Evolutionary conservation across 1,140 invertebrate genomes (phyloP), one percentile per base, ranked within the genome.

Genomic region (Lordiphosa stackelbergi): DNA sequence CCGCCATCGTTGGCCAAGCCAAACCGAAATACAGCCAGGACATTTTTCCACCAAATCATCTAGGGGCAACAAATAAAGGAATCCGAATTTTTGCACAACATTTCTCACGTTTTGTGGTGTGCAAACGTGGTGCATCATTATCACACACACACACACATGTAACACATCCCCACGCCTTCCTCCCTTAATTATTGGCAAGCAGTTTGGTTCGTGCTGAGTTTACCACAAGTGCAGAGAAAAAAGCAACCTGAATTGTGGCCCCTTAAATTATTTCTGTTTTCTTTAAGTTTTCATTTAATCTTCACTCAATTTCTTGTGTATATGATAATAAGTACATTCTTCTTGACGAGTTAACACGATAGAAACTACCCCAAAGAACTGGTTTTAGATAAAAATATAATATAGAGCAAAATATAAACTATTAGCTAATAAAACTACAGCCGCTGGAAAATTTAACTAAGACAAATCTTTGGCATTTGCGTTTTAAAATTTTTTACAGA

Each of bases 11-110:
- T 55, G 43, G 9, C n/a, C 37, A 69, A 75, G 47, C 49, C 54
- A 48, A 73, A 60, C 11, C 24, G 36, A 31, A 66, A 58, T 37
- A 28, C 51, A 37, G 52, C 49, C 16, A 52, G 9, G 16, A 63
- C 62, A 57, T 79, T 79, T 52, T 72, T 79, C 41, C 71, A 79
- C 42, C 66, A 79, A 70, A 79, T 79, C 69, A 59, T 79, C 38
- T 79, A 66, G 51, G 49, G 40, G 19, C 36, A 65, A 48, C 36
- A 10, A 8, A 19, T 0, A 16, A 2, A 19, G 19, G 19, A 19
- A 16, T 47, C 46, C 48, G 16, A 45, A 45, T 24, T 24, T 24
- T 24, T 24, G 5, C 22, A 24, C 22, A 24, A 24, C 22, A 24
- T 24, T 24, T 24, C 10, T 53, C 43, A 51, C 59, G 48, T 58